Evolutionary conservation across 2,113 vertebrate genomes (phyloP).

Genomic region (rat (Rattus norvegicus)): GRCr8 NC_086024.1:147087501-147088000

Average conservation of each 20-base stretch:
- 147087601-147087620: too few species aligned
- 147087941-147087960: slow-evolving; percentile 6
- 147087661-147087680: neutral
- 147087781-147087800: slow-evolving; percentile 15
- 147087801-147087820: neutral
- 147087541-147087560: too few species aligned
- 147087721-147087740: neutral
- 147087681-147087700: neutral
- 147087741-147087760: neutral
- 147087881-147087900: neutral
- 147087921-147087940: neutral
- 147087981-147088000: neutral
- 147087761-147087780: neutral
- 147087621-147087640: too few species aligned
- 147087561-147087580: too few species aligned
- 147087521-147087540: too few species aligned
- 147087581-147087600: too few species aligned
- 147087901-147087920: neutral
- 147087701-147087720: neutral
- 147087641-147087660: neutral
- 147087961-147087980: neutral
- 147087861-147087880: slow-evolving; percentile 2
- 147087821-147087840: neutral
- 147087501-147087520: too few species aligned
- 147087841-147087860: neutral